phyloP scores from a whole-genome alignment of 2,888 invertebrate genomes.

The Myathropa florea region DNA sequence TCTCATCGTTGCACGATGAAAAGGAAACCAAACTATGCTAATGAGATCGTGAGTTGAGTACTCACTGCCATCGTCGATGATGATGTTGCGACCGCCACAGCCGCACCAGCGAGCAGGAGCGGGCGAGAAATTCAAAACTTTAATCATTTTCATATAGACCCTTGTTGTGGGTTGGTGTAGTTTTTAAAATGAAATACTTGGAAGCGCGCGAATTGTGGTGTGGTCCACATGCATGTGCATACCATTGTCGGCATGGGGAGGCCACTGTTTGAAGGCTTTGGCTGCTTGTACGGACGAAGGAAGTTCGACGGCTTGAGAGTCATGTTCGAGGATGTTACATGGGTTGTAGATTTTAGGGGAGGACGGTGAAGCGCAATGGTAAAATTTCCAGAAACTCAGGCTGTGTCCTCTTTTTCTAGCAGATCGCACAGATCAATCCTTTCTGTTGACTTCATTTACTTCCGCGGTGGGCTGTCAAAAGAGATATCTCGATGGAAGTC shows the following conservation, averaged over 20 bases:
- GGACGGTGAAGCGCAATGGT: too few relatives aligned
- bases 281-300: neutral
- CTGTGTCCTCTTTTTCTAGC: too few relatives aligned
- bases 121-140: slow-evolving; percentile 32
- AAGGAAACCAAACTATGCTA: slow-evolving; percentile 72
- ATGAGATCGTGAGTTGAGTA: slow-evolving; percentile 72
- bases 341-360: too few relatives aligned
- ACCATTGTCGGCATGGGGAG: neutral
- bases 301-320: too few relatives aligned
- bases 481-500: too few relatives aligned
- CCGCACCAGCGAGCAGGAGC: neutral
- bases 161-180: slow-evolving; percentile 6
- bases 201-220: slow-evolving; percentile 2
- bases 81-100: neutral
- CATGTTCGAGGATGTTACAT: too few relatives aligned
- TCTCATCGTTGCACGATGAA: slow-evolving; percentile 39
- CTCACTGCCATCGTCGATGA: neutral
- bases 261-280: neutral
- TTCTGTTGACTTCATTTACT: too few relatives aligned
- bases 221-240: neutral
- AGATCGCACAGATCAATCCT: too few relatives aligned
- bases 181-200: slow-evolving; percentile 25
- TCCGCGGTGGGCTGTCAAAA: too few relatives aligned
- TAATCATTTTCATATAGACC: slow-evolving; percentile 19
- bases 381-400: too few relatives aligned